These are phyloP conservation scores for Thaleichthys pacificus DNA, from an alignment of 2,797 vertebrate species.

Conservation along the genomic window DNA sequence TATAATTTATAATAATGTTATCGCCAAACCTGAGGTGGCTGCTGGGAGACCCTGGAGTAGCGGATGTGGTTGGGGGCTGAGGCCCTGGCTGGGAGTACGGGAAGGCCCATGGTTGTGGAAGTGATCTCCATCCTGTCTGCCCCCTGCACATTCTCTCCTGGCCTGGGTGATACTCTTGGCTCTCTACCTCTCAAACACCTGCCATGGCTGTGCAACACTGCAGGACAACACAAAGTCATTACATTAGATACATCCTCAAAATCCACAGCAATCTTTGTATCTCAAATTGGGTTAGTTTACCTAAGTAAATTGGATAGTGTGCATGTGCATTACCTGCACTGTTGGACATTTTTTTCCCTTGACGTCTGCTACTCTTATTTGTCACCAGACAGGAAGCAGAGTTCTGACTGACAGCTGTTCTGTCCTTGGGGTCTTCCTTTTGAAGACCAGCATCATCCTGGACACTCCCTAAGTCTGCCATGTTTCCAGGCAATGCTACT, in stretches of 20 bases:
- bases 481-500: slow-evolving; percentile 11
- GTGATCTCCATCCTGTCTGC: neutral
- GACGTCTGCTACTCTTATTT: neutral
- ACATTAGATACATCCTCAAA: neutral
- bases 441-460: slow-evolving; percentile 6
- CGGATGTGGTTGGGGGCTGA: neutral
- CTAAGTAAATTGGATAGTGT: neutral
- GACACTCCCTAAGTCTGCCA: slow-evolving; percentile 3
- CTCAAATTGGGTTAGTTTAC: neutral
- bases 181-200: neutral
- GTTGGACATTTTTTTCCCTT: neutral
- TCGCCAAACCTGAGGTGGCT: neutral
- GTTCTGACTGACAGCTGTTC: slow-evolving; percentile 2
- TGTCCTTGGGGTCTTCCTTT: neutral
- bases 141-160: neutral
- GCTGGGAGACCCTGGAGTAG: neutral
- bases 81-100: neutral
- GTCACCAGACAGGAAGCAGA: neutral
- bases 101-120: neutral
- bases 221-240: neutral
- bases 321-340: neutral
- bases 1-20: neutral
- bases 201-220: neutral
- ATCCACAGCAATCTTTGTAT: neutral
- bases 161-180: too few relatives aligned